Evolutionary conservation across 2,888 invertebrate genomes (phyloP).

Genomic region (Physocephala rufipes): DNA sequence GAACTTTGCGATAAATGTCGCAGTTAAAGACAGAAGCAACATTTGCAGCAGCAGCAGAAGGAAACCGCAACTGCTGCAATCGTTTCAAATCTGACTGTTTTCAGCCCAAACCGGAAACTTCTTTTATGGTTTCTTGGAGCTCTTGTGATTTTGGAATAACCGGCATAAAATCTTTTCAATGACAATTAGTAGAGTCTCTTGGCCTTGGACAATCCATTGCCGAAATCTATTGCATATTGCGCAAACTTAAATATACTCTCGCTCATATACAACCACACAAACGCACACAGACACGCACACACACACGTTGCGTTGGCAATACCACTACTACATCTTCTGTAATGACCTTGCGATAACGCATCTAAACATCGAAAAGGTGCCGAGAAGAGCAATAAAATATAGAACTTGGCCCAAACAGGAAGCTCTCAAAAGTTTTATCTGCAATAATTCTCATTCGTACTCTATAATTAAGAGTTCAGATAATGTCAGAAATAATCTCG

Average conservation of each 20-base stretch:
- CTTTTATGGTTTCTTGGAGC: background rate
- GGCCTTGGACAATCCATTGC: constrained; percentile 1
- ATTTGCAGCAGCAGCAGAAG: constrained; percentile 7
- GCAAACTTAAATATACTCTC: background rate
- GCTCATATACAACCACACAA: too few relatives aligned
- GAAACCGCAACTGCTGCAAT: constrained; percentile 8
- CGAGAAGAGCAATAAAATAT: constrained; percentile 24
- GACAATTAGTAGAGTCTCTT: constrained; percentile 26
- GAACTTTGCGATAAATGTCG: background rate
- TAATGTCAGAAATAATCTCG: constrained; percentile 11
- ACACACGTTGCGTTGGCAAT: too few relatives aligned
- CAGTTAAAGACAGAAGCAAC: background rate
- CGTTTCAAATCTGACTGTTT: constrained; percentile 13
- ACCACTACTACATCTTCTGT: background rate
- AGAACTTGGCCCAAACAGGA: constrained; percentile 19
- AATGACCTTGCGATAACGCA: constrained; percentile 16
- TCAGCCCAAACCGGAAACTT: background rate
- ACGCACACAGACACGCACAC: too few relatives aligned
- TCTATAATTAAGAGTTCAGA: background rate
- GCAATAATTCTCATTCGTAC: constrained; percentile 7
- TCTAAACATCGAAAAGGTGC: too few relatives aligned
- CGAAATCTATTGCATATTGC: background rate
- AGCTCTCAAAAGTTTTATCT: constrained; percentile 18
- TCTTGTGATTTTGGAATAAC: too few relatives aligned
- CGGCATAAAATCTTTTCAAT: constrained; percentile 5